Conservation (phyloP, 2,888 invertebrate genomes). For the Amphipoea lucens region DNA sequence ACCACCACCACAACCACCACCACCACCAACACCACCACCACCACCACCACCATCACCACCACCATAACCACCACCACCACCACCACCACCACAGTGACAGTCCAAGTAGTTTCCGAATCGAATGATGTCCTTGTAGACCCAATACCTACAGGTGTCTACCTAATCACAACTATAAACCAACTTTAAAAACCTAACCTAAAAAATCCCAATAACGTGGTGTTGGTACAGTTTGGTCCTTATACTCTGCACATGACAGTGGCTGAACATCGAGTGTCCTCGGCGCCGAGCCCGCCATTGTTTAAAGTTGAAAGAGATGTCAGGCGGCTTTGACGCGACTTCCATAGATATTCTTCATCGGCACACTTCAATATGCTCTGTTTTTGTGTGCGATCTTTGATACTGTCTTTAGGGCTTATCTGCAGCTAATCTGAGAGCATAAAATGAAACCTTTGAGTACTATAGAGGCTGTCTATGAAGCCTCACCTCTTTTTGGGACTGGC, state of each 20-base stretch:
- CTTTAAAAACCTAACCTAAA: not conserved
- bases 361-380: conserved; percentile 46
- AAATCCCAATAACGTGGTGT: conserved; percentile 1
- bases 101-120: not conserved
- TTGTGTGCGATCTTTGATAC: not conserved
- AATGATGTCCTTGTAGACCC: not conserved
- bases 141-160: not conserved
- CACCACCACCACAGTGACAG: too few species aligned
- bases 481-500: too few species aligned
- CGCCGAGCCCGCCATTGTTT: conserved; percentile 42
- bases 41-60: too few species aligned
- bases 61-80: too few species aligned
- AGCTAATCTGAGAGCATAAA: not conserved
- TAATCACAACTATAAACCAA: not conserved
- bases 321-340: conserved; percentile 44
- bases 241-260: conserved; percentile 29
- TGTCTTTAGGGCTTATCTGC: not conserved
- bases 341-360: conserved; percentile 41
- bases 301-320: conserved; percentile 44
- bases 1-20: too few species aligned
- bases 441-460: not conserved
- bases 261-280: conserved; percentile 50
- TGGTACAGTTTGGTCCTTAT: conserved; percentile 18
- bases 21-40: too few species aligned
- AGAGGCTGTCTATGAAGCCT: too few species aligned